A percentile compares a stretch with the other conserved stretches of the same genome.
phyloP scores from a whole-genome alignment of 2,113 vertebrate genomes.

The Pao palembangensis region DNA sequence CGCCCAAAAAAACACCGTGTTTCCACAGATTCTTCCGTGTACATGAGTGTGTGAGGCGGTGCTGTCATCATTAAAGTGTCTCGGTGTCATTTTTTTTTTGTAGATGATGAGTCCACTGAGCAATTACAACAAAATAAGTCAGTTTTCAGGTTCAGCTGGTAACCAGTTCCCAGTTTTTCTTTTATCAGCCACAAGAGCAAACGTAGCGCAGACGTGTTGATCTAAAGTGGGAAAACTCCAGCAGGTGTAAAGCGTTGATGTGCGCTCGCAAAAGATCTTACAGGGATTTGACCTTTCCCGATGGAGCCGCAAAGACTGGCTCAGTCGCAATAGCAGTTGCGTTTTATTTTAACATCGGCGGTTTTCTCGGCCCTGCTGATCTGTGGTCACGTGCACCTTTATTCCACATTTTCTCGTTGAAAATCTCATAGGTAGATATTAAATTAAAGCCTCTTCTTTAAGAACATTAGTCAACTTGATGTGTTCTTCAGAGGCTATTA shows the following conservation, averaged over 20 bases:
- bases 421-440: constrained; percentile 1
- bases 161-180: neutral
- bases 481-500: neutral
- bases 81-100: no score
- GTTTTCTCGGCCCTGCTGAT: constrained; percentile 14
- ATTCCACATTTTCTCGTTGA: neutral
- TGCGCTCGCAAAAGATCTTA: constrained; percentile 21
- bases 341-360: constrained; percentile 13
- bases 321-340: constrained; percentile 10
- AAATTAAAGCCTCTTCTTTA: neutral
- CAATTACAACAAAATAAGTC: no score
- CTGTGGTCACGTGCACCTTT: constrained; percentile 15
- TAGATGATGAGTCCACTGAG: no score
- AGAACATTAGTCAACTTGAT: no score
- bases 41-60: no score
- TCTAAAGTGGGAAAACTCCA: constrained; percentile 3
- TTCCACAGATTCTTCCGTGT: no score
- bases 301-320: neutral
- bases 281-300: neutral
- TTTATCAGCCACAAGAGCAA: neutral
- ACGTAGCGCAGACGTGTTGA: no score
- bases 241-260: constrained; percentile 19
- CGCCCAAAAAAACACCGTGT: no score
- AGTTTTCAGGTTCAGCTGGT: no score
- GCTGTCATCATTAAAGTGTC: no score